Base-by-base conservation (phyloP, 1,140 invertebrate genomes). In the Linepithema humile region DNA sequence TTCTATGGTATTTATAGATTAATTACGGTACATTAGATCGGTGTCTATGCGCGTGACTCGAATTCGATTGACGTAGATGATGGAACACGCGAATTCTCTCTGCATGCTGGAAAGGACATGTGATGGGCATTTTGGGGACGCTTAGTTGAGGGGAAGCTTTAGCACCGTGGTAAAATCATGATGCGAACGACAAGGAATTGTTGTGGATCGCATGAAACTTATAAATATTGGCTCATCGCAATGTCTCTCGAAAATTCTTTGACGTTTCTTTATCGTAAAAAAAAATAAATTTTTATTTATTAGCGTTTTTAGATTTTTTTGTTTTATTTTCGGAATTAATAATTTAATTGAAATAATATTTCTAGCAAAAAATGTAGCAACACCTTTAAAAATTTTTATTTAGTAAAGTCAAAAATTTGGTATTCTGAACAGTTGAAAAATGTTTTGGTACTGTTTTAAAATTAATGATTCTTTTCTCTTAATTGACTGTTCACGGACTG, bases 21-120 rank as follows among this genome's bases (percentile, higher is more conserved):
- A 80, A 80, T 80, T 70, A 70, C 64, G 75, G n/a, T 15, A 80
- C 64, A 35, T 80, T 70, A 70, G 64, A 80, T 80, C 64, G 75
- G n/a, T 20, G 75, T 70, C 48, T 80, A 32, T 32, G 75, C 23
- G 26, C 64, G 64, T 80, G 64, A 70, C 75, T 80, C 23, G 48
- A 80, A 80, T 70, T 80, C 64, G n/a, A 80, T 80, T 43, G 75
- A 65, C 75, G 38, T 40, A 43, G 64, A 80, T 80, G 64, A 69
- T 15, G 64, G 50, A 64, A 80, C 45, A 40, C 35, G 48, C 50
- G 75, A 43, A 57, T 55, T 23, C 6, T 15, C 10, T 45, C 32
- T 53, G 15, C 15, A 40, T 9, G 32, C 45, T 69, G 35, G 38
- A 6, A 70, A 29, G 75, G 35, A 80, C 48, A 26, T 69, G 64